These are phyloP conservation scores for Oscheius sp. DNA, from an alignment of 1,140 invertebrate genomes.

Conservation along the genomic window DNA sequence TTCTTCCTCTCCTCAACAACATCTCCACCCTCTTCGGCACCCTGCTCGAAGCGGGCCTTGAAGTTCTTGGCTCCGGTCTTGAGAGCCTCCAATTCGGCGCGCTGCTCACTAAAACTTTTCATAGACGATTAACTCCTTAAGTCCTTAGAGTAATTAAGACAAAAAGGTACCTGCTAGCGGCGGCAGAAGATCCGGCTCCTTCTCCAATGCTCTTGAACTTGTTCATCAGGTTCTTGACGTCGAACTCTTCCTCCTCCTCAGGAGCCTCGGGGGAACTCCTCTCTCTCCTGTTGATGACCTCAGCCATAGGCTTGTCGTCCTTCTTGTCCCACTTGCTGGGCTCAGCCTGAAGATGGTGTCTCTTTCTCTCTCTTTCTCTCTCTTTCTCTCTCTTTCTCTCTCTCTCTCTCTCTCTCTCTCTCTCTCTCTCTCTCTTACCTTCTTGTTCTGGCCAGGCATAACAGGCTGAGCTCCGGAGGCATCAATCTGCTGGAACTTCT, in stretches of 20 bases:
- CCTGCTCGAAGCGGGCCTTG: slow-evolving; percentile 42
- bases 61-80: slow-evolving; percentile 41
- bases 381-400: slow-evolving; percentile 16
- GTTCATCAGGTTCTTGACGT: slow-evolving; percentile 62
- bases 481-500: slow-evolving; percentile 58
- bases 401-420: background rate
- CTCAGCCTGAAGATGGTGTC: slow-evolving; percentile 2
- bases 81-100: slow-evolving; percentile 49
- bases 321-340: slow-evolving; percentile 57
- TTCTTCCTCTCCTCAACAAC: slow-evolving; percentile 48
- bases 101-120: slow-evolving; percentile 18
- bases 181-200: background rate
- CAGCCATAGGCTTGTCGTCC: slow-evolving; percentile 40
- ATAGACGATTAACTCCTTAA: no score
- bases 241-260: slow-evolving; percentile 53
- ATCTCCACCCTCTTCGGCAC: slow-evolving; percentile 34
- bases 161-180: no score
- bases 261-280: slow-evolving; percentile 33
- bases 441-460: slow-evolving; percentile 38
- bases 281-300: slow-evolving; percentile 46
- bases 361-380: background rate
- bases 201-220: slow-evolving; percentile 61
- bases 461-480: slow-evolving; percentile 46
- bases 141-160: no score
- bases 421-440: slow-evolving; percentile 1